Evolutionary conservation across 2,113 vertebrate genomes (phyloP), one percentile per base, ranked within the genome.

Genomic region (Lagopus leucura): DNA sequence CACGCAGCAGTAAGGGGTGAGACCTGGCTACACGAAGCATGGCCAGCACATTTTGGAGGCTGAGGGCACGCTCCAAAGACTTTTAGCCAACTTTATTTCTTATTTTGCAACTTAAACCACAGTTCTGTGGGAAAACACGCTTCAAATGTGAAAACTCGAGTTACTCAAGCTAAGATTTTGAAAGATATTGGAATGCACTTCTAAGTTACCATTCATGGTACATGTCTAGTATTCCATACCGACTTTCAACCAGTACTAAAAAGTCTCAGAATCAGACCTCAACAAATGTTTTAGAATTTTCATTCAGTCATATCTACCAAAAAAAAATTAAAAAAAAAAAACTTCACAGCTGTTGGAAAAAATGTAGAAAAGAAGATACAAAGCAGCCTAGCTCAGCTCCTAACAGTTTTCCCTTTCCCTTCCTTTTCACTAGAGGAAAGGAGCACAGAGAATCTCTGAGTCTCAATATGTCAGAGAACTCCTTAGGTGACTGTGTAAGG

Each of bases 51-150:
- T 82, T 32, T 45, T 15, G 24, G n/a, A 71, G 70, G 57, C 34
- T 43, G 21, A 82, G 73, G 24, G 20, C 16, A 36, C n/a, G 27
- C 36, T 73, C 48, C 74, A 87, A 47, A 85, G 34, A 40, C 36
- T 4, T 86, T 82, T 77, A 83, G n/a, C 8, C 43, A 88, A 65
- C 24, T 60, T 12, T 38, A 4, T 45, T 88, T 91, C 61, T 91
- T 22, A 76, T 86, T 95, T 91, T 90, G 61, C 76, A 88, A 86
- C 43, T 75, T 88, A 61, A 93, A 81, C 24, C 82, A 79, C 72
- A 42, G 32, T 50, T 83, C 20, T 69, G 38, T 69, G 57, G 38
- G 69, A 80, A 90, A 67, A 81, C 13, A 45, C 1, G 16, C 69
- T 83, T 88, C 40, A 88, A 65, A 57, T 69, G 72, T 0, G 19